Base-by-base conservation (phyloP, 2,797 vertebrate species). In the Sylvilagus floridanus region DNA sequence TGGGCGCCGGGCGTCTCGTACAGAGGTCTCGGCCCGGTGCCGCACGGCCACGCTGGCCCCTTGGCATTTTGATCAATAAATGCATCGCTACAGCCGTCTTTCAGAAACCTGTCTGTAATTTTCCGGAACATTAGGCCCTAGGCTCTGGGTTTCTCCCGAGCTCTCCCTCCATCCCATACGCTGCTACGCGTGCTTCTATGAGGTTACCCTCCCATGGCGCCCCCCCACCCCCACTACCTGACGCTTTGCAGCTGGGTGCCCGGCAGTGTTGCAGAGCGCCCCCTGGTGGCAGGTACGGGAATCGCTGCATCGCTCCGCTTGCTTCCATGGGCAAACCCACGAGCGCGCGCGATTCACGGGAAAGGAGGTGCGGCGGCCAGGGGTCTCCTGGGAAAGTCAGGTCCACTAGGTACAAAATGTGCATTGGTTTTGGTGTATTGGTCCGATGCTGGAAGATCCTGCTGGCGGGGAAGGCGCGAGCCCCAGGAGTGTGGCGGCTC, bases 51-150 rank as follows among this genome's bases (percentile, higher is more conserved):
- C 54, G 4, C 54, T 21, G 54, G 14, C 19, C 14, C 54, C 11
- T 42, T 93, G 94, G 71, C 24, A 87, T 77, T 84, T 63, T 65
- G 85, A 54, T 77, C 91, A 93, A 95, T 96, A 97, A 96, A 94
- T 7, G 1, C 32, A 28, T 9, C 0, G 2, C 17, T n/a, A 32
- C 17, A 54, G 72, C 2, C n/a, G 84, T 82, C 78, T 60, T 12
- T 62, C 73, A 50, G 88, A 87, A 89, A 66, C 37, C 65, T 91
- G 88, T 63, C 89, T 86, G 60, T 22, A 24, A 52, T 57, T 69
- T 52, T 60, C 28, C 60, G 52, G 17, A n/a, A 37, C 4, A 0
- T 4, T 1, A 65, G 72, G 24, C 68, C 63, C 42, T 13, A 76
- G 72, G 32, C 30, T 13, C 2, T 32, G 17, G 42, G 52, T 28